A percentile compares a stretch with the other conserved stretches of the same genome.
Evolutionary conservation across 2,888 invertebrate species (phyloP).

Genomic region (Agrotis ipsilon): DNA sequence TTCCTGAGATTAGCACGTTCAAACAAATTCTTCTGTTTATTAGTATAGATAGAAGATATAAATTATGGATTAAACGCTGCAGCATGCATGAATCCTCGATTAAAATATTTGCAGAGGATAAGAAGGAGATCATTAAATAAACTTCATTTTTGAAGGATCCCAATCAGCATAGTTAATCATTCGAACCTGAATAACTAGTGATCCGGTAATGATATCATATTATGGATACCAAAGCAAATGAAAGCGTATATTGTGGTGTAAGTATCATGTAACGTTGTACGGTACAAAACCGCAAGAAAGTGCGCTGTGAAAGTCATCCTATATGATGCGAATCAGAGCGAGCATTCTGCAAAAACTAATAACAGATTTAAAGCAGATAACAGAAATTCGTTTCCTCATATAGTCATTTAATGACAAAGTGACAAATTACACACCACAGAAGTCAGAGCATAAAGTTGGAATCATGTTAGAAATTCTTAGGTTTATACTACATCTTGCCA

Average conservation of each 20-base stretch:
- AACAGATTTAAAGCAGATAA: conserved; percentile 30
- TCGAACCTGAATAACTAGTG: conserved; percentile 10
- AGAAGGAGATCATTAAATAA: not conserved
- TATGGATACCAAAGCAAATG: conserved; percentile 21
- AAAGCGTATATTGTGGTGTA: conserved; percentile 8
- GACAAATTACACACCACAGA: conserved; percentile 54
- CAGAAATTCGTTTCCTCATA: conserved; percentile 21
- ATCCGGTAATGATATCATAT: conserved; percentile 9
- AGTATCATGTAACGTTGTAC: conserved; percentile 36
- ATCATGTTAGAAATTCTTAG: conserved; percentile 64
- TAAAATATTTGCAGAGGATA: not conserved
- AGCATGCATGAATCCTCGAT: not conserved
- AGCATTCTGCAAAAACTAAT: conserved; percentile 35
- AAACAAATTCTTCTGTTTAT: no score
- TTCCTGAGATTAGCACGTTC: no score
- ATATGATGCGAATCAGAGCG: conserved; percentile 54
- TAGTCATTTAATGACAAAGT: conserved; percentile 30
- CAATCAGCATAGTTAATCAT: not conserved
- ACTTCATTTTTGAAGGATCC: not conserved
- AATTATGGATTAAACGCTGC: not conserved
- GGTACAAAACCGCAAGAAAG: conserved; percentile 43
- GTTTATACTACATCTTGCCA: conserved; percentile 51
- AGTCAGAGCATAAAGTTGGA: conserved; percentile 52
- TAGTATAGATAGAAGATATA: no score
- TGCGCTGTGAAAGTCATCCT: conserved; percentile 54